A percentile compares a stretch with the other conserved stretches of the same genome.
Conservation (phyloP, 2,888 invertebrate genomes). For the Mesorhabditis spiculigera region DNA sequence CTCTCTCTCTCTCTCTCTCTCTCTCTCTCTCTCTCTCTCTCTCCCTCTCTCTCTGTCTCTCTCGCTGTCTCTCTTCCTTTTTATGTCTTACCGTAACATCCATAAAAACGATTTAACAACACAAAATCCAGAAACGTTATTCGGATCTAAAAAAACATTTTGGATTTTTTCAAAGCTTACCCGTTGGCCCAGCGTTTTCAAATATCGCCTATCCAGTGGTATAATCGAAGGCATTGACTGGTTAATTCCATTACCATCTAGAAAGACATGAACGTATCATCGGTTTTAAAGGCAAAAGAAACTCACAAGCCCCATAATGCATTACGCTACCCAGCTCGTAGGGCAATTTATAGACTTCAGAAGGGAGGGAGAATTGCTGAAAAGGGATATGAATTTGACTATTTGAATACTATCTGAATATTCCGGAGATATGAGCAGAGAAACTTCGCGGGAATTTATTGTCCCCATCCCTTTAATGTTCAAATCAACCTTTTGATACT, state of each 20-base stretch:
- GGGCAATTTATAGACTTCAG: not conserved
- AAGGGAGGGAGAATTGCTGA: not conserved
- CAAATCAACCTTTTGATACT: not conserved
- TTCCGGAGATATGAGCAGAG: not conserved
- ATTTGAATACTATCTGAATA: not conserved
- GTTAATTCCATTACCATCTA: no score
- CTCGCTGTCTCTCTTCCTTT: no score
- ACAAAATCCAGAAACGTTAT: not conserved
- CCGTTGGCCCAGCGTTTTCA: not conserved
- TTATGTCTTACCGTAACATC: not conserved
- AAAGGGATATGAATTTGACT: not conserved
- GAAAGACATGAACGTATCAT: no score
- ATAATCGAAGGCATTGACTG: no score
- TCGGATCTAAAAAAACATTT: not conserved
- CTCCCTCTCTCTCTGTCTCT: no score
- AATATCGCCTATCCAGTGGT: no score
- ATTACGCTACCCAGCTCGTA: slow-evolving; percentile 1
- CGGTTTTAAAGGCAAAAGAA: no score
- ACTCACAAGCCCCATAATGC: slow-evolving; percentile 5
- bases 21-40: not conserved
- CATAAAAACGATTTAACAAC: not conserved
- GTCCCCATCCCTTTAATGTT: not conserved
- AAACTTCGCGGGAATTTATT: not conserved
- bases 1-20: not conserved
- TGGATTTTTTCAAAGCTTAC: not conserved